Percentiles rank a stretch among this genome's conserved stretches.
Conservation (phyloP, 2,888 invertebrate species). For the Netelia inedita region DNA sequence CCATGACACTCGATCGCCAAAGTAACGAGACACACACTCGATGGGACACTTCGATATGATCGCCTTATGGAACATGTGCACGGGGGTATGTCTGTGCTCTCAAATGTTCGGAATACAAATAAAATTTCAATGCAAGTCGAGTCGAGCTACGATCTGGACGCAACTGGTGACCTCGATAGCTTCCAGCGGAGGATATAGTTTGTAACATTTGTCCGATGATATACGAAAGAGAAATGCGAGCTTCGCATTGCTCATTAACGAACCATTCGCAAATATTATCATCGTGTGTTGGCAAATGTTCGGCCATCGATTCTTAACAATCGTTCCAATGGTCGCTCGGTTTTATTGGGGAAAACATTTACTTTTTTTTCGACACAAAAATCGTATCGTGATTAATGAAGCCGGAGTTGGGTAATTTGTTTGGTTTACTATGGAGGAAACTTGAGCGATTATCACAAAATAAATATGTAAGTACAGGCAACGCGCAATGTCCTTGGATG, state of each 20-base stretch:
- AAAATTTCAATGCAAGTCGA: conserved; percentile 28
- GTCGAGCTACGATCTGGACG: conserved; percentile 2
- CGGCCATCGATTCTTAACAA: no score
- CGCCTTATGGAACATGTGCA: conserved; percentile 24
- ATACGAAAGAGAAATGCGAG: conserved; percentile 25
- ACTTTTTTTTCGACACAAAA: no score
- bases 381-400: no score
- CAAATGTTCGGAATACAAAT: not conserved
- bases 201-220: conserved; percentile 25
- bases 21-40: conserved; percentile 10
- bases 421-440: no score
- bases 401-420: no score
- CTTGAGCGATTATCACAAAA: no score
- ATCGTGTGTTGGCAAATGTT: no score
- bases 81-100: not conserved
- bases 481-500: no score
- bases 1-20: conserved; percentile 46
- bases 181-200: conserved; percentile 13
- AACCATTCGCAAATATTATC: no score
- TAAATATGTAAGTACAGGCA: no score
- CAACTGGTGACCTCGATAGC: conserved; percentile 38
- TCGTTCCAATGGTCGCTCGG: no score
- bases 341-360: no score
- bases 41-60: not conserved
- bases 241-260: not conserved